These are phyloP conservation scores for Sipha flava DNA, from an alignment of 1,140 invertebrate genomes.

Conservation along the genomic window DNA sequence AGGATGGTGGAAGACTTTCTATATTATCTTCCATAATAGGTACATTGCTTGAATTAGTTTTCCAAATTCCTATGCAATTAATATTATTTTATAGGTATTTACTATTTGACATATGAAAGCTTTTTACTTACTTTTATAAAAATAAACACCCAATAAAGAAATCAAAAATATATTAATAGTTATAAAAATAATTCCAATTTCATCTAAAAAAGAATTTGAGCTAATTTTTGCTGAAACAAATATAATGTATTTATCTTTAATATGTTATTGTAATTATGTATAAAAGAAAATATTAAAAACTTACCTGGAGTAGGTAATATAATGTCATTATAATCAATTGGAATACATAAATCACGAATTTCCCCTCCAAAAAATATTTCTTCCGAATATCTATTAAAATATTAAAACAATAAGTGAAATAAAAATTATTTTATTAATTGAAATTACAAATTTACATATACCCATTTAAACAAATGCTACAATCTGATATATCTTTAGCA, in stretches of 20 bases:
- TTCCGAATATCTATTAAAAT: not conserved
- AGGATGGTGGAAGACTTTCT: not conserved
- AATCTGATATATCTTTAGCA: constrained; percentile 1
- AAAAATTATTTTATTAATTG: not conserved
- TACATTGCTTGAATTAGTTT: not conserved
- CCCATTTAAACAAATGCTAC: not conserved
- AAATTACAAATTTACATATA: not conserved
- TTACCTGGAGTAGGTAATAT: not conserved
- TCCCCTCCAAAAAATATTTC: constrained; percentile 20
- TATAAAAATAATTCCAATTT: not conserved
- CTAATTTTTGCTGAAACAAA: not conserved
- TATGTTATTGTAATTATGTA: not conserved
- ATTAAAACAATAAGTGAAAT: not conserved
- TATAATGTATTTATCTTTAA: not conserved
- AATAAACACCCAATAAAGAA: not conserved
- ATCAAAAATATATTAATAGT: not conserved
- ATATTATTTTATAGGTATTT: not conserved
- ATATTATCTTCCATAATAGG: not conserved
- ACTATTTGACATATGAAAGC: not conserved
- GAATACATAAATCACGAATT: constrained; percentile 1
- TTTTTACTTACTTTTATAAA: constrained; percentile 5
- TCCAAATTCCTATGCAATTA: not conserved
- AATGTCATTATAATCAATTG: not conserved
- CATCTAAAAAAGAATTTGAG: not conserved
- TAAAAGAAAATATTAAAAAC: not conserved